Evolutionary conservation across 2,113 vertebrate species (phyloP).

Genomic region (Dermatemys mawii): DNA sequence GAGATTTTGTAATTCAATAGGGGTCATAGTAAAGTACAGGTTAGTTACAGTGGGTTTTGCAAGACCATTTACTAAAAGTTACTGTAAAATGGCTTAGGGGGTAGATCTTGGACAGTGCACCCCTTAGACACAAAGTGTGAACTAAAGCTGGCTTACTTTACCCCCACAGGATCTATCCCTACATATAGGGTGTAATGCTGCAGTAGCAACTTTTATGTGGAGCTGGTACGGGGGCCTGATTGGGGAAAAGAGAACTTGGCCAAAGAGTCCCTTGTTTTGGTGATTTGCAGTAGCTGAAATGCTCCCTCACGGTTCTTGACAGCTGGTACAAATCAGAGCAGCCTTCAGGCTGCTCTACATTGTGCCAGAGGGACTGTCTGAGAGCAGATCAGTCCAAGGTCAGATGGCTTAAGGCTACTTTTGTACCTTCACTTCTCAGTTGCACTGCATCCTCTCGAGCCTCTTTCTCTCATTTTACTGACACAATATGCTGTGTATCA

Average conservation of each 20-base stretch:
- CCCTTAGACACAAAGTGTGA: neutral
- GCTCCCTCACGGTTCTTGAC: accelerated
- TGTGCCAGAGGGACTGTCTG: neutral
- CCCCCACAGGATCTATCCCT: neutral
- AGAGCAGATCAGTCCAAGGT: neutral
- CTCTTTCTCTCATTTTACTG: neutral
- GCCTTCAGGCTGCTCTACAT: neutral
- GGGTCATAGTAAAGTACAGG: neutral
- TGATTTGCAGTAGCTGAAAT: neutral
- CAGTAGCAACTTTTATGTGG: neutral
- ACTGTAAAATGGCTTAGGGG: neutral
- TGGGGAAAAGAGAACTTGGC: accelerated
- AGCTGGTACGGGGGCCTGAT: neutral
- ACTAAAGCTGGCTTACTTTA: neutral
- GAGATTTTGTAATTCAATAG: slow-evolving; percentile 25
- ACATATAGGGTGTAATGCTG: neutral
- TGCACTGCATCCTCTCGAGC: neutral
- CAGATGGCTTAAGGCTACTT: neutral
- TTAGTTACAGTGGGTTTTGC: neutral
- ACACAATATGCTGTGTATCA: neutral
- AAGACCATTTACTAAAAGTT: neutral
- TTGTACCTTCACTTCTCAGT: neutral
- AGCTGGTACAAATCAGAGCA: neutral
- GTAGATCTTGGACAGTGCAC: neutral
- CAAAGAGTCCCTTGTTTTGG: accelerated